phyloP scores from a whole-genome alignment of 2,113 vertebrate species.

The Mobula hypostoma region DNA sequence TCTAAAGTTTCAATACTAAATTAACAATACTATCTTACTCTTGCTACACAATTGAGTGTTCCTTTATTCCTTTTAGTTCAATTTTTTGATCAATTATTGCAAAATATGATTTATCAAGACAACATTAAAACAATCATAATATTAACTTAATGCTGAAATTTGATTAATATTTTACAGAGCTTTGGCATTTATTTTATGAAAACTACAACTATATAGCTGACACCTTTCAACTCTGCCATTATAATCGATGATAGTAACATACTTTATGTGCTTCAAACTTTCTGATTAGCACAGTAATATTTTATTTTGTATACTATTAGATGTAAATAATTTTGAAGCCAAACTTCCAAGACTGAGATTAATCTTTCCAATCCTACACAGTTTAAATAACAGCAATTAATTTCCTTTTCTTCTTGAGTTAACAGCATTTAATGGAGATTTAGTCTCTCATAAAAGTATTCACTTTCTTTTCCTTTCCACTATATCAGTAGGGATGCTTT shows the following conservation, averaged over 20 bases:
- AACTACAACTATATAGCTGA: not conserved
- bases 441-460: not conserved
- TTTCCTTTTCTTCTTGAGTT: not conserved
- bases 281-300: not conserved
- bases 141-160: not conserved
- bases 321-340: not conserved
- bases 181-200: not conserved
- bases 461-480: not conserved
- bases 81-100: not conserved
- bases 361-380: not conserved
- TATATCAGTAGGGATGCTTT: not conserved
- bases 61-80: not conserved
- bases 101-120: not conserved
- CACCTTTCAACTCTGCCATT: not conserved
- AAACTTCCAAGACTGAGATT: not conserved
- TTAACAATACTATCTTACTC: not conserved
- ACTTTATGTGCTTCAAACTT: not conserved
- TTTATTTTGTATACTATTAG: not conserved
- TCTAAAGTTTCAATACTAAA: not conserved
- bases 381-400: conserved; percentile 4
- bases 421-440: not conserved
- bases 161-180: no score
- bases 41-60: not conserved
- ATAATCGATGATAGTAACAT: not conserved
- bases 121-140: not conserved